Evolutionary conservation across 1,140 invertebrate species (phyloP).

Genomic region (Drosophila sp.): DNA sequence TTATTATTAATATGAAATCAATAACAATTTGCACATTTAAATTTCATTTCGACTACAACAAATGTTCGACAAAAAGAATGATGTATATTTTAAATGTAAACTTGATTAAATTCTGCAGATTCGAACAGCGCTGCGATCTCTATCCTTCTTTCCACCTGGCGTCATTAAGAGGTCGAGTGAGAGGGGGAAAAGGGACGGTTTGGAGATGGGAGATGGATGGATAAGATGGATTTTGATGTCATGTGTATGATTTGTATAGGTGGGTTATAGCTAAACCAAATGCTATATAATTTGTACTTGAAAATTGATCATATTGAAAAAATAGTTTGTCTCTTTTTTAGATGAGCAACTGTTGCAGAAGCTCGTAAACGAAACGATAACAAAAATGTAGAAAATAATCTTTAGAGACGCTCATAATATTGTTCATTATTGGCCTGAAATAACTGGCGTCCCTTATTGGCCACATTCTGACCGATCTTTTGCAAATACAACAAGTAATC

Average conservation of each 20-base stretch:
- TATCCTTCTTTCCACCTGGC: constrained; percentile 81
- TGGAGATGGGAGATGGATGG: constrained; percentile 19
- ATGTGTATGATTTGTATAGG: constrained; percentile 16
- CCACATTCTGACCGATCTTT: constrained; percentile 77
- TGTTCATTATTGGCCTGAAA: constrained; percentile 69
- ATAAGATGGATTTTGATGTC: constrained; percentile 33
- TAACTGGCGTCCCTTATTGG: constrained; percentile 62
- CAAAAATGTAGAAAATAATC: constrained; percentile 46
- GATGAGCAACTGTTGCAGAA: constrained; percentile 69
- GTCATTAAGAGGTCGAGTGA: constrained; percentile 50
- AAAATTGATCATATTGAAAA: constrained; percentile 55
- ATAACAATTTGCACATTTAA: background rate
- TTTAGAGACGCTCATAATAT: constrained; percentile 78
- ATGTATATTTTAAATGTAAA: constrained; percentile 27
- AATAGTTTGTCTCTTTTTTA: constrained; percentile 17
- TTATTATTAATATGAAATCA: background rate
- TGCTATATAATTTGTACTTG: constrained; percentile 65
- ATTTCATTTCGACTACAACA: constrained; percentile 18
- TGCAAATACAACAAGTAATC: constrained; percentile 79
- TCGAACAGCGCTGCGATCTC: constrained; percentile 66
- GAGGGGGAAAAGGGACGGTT: constrained; percentile 1
- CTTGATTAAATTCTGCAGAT: constrained; percentile 54
- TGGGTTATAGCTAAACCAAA: constrained; percentile 35
- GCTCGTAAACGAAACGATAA: constrained; percentile 61
- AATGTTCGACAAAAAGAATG: constrained; percentile 40